A percentile compares a stretch with the other conserved stretches of the same genome.
phyloP scores from a whole-genome alignment of 2,113 vertebrate genomes.

The Triplophysa siluroides region DNA sequence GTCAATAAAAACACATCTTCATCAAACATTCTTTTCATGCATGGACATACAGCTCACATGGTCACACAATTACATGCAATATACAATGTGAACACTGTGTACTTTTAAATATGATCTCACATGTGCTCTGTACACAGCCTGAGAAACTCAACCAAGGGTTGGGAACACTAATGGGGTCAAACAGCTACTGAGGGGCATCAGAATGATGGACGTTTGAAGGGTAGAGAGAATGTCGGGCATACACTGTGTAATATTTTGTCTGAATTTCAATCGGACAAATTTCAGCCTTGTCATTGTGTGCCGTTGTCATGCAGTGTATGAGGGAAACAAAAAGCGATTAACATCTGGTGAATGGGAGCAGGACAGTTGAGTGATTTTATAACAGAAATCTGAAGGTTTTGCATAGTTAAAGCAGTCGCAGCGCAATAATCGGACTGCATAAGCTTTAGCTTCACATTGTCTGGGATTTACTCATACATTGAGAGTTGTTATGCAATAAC shows the following conservation, averaged over 20 bases:
- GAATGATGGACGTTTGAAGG: background rate
- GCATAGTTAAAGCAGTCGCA: background rate
- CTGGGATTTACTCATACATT: no score
- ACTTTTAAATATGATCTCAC: no score
- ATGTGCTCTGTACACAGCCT: background rate
- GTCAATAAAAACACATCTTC: slow-evolving; percentile 32
- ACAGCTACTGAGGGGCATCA: slow-evolving; percentile 1
- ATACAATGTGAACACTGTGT: background rate
- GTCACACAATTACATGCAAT: slow-evolving; percentile 29
- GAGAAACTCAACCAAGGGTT: slow-evolving; percentile 3
- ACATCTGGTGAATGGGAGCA: no score
- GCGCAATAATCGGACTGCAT: no score
- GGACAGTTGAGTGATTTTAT: background rate
- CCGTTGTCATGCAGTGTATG: no score
- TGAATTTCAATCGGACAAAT: no score
- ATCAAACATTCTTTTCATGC: slow-evolving; percentile 29
- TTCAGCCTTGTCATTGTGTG: no score
- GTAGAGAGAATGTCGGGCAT: no score
- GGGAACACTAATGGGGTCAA: slow-evolving; percentile 19
- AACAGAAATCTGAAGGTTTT: background rate
- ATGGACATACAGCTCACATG: slow-evolving; percentile 26
- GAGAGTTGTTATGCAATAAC: no score
- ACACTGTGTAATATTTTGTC: no score
- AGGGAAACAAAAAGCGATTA: no score
- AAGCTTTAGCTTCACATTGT: no score